These are phyloP conservation scores for Pelmatolapia mariae DNA, from an alignment of 2,113 vertebrate species.

Conservation along the genomic window DNA sequence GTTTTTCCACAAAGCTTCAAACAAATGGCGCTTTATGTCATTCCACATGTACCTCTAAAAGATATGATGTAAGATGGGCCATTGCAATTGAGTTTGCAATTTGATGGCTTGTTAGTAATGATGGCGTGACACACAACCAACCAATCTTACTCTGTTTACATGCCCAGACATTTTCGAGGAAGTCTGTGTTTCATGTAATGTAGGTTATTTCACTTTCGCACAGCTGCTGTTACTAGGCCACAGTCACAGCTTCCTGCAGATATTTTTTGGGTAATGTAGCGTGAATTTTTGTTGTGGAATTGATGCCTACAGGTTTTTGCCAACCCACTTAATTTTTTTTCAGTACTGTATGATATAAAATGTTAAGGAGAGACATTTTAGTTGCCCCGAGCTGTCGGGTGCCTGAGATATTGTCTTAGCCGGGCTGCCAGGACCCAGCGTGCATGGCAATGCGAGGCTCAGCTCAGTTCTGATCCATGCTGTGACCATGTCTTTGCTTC, in stretches of 20 bases:
- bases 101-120: neutral
- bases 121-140: neutral
- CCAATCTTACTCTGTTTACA: neutral
- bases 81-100: neutral
- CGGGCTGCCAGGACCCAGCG: neutral
- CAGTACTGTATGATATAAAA: neutral
- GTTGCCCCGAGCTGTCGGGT: neutral
- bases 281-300: neutral
- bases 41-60: neutral
- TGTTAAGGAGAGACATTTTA: neutral
- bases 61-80: neutral
- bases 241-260: neutral
- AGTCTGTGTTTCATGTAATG: neutral
- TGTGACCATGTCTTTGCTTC: conserved; percentile 16
- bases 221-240: neutral
- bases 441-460: neutral
- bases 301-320: neutral
- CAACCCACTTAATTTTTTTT: neutral
- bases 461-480: conserved; percentile 20
- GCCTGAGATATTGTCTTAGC: neutral
- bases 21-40: neutral
- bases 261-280: neutral
- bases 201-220: neutral
- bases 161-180: neutral
- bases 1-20: neutral